These are phyloP conservation scores for Hipposideros armiger DNA, from an alignment of 2,113 vertebrate genomes.

Conservation along the genomic window DNA sequence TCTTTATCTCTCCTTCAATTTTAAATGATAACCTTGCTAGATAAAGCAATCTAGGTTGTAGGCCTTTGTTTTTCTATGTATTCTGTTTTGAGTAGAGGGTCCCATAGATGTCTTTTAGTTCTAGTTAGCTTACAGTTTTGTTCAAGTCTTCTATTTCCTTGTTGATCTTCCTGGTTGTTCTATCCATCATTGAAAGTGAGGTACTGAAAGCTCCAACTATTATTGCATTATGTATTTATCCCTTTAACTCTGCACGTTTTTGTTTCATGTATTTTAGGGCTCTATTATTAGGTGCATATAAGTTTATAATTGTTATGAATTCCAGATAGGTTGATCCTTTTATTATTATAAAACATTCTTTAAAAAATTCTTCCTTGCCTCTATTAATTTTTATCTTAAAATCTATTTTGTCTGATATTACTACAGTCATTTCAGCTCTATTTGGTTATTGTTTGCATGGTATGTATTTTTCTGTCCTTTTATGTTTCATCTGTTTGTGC, in stretches of 20 bases:
- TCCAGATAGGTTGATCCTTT: neutral
- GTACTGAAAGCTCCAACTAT: neutral
- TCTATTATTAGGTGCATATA: neutral
- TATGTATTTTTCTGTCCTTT: neutral
- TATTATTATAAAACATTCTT: neutral
- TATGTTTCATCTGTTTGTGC: neutral
- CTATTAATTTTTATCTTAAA: slow-evolving; percentile 24
- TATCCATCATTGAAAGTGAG: neutral
- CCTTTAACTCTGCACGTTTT: neutral
- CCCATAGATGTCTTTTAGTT: neutral
- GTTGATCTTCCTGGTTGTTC: neutral
- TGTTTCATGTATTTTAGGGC: neutral
- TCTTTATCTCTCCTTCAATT: no score
- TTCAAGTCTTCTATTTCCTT: slow-evolving; percentile 13
- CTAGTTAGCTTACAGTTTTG: slow-evolving; percentile 6
- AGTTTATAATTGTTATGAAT: neutral
- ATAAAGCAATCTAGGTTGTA: no score
- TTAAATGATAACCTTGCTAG: no score
- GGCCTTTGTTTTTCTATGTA: neutral
- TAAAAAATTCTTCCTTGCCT: neutral
- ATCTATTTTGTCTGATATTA: neutral
- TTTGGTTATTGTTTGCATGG: neutral
- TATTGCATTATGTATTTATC: neutral
- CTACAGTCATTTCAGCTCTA: neutral
- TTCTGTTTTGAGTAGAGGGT: neutral